Conservation (phyloP, 2,888 invertebrate genomes). For the Aphodius granarius region DNA sequence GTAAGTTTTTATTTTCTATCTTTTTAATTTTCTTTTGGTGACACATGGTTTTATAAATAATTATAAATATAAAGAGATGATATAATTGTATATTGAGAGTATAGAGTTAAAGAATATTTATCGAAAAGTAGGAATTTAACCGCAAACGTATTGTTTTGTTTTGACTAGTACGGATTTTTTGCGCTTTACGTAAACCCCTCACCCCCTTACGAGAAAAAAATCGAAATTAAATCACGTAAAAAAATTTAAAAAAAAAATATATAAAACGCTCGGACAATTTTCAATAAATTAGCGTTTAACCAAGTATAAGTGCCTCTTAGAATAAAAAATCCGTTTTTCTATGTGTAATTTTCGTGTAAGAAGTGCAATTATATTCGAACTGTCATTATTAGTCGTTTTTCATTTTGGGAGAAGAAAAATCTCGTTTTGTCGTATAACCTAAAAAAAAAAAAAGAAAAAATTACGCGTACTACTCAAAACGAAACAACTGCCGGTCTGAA, state of each 20-base stretch:
- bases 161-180: conserved; percentile 31
- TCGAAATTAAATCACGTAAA: too few species aligned
- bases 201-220: conserved; percentile 14
- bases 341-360: conserved; percentile 20
- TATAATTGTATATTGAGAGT: conserved; percentile 52
- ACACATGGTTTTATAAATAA: conserved; percentile 55
- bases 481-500: conserved; percentile 23
- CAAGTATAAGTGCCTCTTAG: conserved; percentile 25
- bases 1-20: conserved; percentile 34
- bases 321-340: conserved; percentile 18
- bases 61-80: conserved; percentile 53
- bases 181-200: too few species aligned
- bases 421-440: neutral
- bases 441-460: neutral
- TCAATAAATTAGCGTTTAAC: conserved; percentile 9
- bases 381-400: conserved; percentile 15
- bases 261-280: neutral
- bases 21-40: conserved; percentile 53
- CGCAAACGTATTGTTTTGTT: conserved; percentile 31
- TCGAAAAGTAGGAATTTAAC: conserved; percentile 46
- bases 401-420: neutral
- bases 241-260: neutral
- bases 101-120: conserved; percentile 50
- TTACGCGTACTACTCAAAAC: conserved; percentile 20
- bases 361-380: conserved; percentile 24